Base-by-base conservation (phyloP, 2,797 vertebrate genomes). In the Tolypeutes matacus region DNA sequence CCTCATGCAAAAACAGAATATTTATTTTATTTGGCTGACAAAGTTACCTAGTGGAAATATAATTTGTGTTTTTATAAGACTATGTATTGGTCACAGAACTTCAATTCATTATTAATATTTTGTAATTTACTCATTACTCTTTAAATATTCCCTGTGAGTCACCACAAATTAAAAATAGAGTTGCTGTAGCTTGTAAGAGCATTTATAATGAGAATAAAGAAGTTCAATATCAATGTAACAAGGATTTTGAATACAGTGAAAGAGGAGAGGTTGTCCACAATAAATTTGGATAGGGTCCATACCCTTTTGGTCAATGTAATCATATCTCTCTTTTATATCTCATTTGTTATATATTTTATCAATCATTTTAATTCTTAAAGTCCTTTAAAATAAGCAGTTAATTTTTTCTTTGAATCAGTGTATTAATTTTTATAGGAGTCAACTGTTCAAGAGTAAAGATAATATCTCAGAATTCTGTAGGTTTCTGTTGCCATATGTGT, bases 131-230 rank as follows among this genome's bases (percentile, higher is more conserved):
- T 95, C 56, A n/a, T 4, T 80, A 82, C 51, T n/a, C 7, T 95
- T 80, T 76, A 98, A 98, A 53, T 95, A 96, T 98, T 93, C 39
- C 39, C 21, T 98, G 98, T 51, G 1, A 20, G 17, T 0, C 6
- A 60, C 95, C 96, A 27, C 0, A 0, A 14, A 49, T 98, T 69
- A 2, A 0, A 8, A 60, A 98, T 87, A 97, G 97, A 34, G 11
- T n/a, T 0, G 0, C 85, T 46, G 0, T 84, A 31, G 20, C 31
- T 12, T 1, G 0, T 2, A 95, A 90, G 29, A 5, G 0, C 18
- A 1, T 7, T 85, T 98, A 88, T 49, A 97, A 86, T 42, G 65
- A 96, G n/a, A 95, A 95, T 31, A 96, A 98, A 17, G 53, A 85
- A 78, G 49, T 96, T 46, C 95, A 97, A 0, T 97, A 97, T 93